phyloP scores from a whole-genome alignment of 2,797 vertebrate genomes.

The Sebastes taczanowskii region DNA sequence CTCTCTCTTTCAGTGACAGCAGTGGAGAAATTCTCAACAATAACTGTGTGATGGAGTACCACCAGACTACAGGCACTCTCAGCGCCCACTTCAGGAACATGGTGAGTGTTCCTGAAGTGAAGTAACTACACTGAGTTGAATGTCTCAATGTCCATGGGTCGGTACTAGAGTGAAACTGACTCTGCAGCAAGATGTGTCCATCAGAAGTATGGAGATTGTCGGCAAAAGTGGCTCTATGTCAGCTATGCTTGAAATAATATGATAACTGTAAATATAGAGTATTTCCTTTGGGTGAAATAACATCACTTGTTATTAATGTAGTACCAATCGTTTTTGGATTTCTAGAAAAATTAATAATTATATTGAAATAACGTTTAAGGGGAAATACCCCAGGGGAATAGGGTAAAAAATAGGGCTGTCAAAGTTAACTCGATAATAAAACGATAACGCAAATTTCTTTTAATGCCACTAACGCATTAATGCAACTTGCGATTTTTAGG shows the following conservation, averaged over 20 bases:
- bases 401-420: too few species aligned
- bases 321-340: neutral
- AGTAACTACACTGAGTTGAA: neutral
- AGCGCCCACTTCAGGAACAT: constrained; percentile 91
- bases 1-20: constrained; percentile 85
- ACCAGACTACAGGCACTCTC: constrained; percentile 82
- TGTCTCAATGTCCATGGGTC: neutral
- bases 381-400: too few species aligned
- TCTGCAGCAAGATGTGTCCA: neutral
- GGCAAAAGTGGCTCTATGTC: neutral
- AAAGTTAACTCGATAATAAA: too few species aligned
- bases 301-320: neutral
- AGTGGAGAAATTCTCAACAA: constrained; percentile 97
- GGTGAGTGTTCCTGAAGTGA: constrained; percentile 79
- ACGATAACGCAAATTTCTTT: too few species aligned
- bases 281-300: neutral
- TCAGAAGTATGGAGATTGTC: neutral
- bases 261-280: neutral
- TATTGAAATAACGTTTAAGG: neutral
- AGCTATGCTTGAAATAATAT: neutral
- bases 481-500: too few species aligned
- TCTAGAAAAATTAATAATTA: neutral
- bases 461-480: too few species aligned
- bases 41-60: constrained; percentile 96
- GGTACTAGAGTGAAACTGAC: neutral